A percentile compares a stretch with the other conserved stretches of the same genome.
These are phyloP conservation scores for Phalloptychus januarius DNA, from an alignment of 2,797 vertebrate species.

Conservation along the genomic window DNA sequence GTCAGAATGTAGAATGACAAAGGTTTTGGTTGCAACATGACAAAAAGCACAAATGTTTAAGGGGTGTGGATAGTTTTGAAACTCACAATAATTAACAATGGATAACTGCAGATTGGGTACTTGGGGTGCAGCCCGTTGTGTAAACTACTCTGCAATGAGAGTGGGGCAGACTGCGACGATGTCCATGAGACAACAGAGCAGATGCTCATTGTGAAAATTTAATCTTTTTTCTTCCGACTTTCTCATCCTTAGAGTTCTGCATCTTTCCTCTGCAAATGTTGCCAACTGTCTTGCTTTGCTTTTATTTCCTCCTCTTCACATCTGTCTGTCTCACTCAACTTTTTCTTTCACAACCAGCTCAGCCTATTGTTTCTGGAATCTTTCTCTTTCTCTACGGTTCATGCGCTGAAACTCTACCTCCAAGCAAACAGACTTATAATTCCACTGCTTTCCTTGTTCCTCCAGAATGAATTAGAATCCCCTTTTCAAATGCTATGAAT, in stretches of 20 bases:
- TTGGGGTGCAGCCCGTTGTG: conserved; percentile 36
- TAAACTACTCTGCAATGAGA: conserved; percentile 46
- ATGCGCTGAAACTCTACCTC: conserved; percentile 6
- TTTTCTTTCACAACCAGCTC: conserved; percentile 26
- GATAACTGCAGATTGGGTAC: conserved; percentile 3
- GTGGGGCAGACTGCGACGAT: conserved; percentile 53
- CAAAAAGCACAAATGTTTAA: not conserved
- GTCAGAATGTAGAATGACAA: not conserved
- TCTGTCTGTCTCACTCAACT: conserved; percentile 26
- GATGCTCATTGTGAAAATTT: conserved; percentile 44
- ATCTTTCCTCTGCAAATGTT: conserved; percentile 21
- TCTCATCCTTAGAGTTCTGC: conserved; percentile 29
- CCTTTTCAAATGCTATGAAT: conserved; percentile 43
- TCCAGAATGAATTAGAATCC: conserved; percentile 53
- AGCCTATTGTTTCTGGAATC: conserved; percentile 25
- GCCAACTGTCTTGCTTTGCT: conserved; percentile 19
- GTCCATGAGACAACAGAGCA: conserved; percentile 55
- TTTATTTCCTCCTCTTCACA: conserved; percentile 12
- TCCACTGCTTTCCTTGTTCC: not conserved
- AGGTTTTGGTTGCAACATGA: not conserved
- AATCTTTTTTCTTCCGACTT: conserved; percentile 9
- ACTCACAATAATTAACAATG: not conserved
- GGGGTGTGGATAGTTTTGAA: not conserved
- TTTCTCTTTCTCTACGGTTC: conserved; percentile 9
- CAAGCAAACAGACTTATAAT: not conserved